phyloP scores from a whole-genome alignment of 1,140 invertebrate species.

The Vollenhovia emeryi region DNA sequence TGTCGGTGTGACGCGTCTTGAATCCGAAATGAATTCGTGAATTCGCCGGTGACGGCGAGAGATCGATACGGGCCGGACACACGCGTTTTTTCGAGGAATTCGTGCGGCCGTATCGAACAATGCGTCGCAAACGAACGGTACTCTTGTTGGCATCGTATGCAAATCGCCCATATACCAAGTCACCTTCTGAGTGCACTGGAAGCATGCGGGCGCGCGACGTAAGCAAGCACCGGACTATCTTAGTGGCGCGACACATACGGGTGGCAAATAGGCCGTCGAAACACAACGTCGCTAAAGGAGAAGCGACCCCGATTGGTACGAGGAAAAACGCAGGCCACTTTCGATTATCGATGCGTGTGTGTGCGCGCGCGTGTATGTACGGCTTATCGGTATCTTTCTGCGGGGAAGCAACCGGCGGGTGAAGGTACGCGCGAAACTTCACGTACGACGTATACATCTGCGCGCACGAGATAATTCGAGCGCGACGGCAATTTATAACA shows the following conservation, averaged over 20 bases:
- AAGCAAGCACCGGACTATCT: slow-evolving; percentile 80
- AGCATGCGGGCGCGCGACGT: slow-evolving; percentile 81
- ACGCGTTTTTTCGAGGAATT: slow-evolving; percentile 13
- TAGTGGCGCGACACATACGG: slow-evolving; percentile 79
- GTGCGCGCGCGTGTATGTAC: no score
- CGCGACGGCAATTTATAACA: background rate
- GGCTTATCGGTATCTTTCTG: slow-evolving; percentile 10
- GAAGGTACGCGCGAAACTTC: background rate
- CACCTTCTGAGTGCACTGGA: slow-evolving; percentile 77
- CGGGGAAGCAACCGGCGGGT: background rate
- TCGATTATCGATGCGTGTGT: slow-evolving; percentile 28
- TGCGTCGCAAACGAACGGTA: slow-evolving; percentile 57
- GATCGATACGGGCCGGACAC: slow-evolving; percentile 45
- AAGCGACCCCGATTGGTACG: slow-evolving; percentile 66
- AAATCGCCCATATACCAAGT: slow-evolving; percentile 84
- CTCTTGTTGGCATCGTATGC: slow-evolving; percentile 76
- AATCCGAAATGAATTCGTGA: slow-evolving; percentile 20
- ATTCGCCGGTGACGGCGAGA: background rate
- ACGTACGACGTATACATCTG: background rate
- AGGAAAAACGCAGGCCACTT: slow-evolving; percentile 48
- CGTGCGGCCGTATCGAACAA: slow-evolving; percentile 4
- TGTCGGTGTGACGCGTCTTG: slow-evolving; percentile 22
- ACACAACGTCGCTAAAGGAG: slow-evolving; percentile 75
- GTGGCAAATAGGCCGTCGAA: slow-evolving; percentile 84
- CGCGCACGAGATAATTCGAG: background rate